Evolutionary conservation across 2,797 vertebrate genomes (phyloP).

Genomic region (Tolypeutes matacus): DNA sequence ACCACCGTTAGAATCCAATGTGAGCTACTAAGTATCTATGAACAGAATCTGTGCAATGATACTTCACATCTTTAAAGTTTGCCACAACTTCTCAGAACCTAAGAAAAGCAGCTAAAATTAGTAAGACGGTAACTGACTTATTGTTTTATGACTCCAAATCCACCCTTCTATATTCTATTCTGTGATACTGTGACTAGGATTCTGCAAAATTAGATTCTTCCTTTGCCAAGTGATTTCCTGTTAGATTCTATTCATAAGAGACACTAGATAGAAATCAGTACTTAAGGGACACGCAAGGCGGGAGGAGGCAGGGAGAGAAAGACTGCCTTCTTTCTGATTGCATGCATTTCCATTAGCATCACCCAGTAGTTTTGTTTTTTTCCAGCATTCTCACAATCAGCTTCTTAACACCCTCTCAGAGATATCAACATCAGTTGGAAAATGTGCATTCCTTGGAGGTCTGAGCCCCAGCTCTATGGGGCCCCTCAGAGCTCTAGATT

Average conservation of each 20-base stretch:
- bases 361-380: not conserved
- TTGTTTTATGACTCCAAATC: conserved; percentile 43
- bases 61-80: conserved; percentile 5
- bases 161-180: conserved; percentile 31
- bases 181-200: not conserved
- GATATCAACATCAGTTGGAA: not conserved
- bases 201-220: conserved; percentile 29
- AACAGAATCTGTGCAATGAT: conserved; percentile 47
- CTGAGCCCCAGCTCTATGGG: not conserved
- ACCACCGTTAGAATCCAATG: not conserved
- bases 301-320: not conserved
- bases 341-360: not conserved
- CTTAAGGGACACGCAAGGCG: not conserved
- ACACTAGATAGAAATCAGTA: not conserved
- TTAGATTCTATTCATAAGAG: not conserved
- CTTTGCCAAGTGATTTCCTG: conserved; percentile 21
- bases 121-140: conserved; percentile 21
- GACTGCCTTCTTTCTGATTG: conserved; percentile 33
- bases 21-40: conserved; percentile 23
- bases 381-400: not conserved
- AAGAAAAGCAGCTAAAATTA: conserved; percentile 40
- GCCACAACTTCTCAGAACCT: conserved; percentile 42
- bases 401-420: not conserved
- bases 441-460: not conserved
- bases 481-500: not conserved